These are phyloP conservation scores for Chelonia mydas DNA, from an alignment of 2,797 vertebrate genomes.

Conservation along the genomic window DNA sequence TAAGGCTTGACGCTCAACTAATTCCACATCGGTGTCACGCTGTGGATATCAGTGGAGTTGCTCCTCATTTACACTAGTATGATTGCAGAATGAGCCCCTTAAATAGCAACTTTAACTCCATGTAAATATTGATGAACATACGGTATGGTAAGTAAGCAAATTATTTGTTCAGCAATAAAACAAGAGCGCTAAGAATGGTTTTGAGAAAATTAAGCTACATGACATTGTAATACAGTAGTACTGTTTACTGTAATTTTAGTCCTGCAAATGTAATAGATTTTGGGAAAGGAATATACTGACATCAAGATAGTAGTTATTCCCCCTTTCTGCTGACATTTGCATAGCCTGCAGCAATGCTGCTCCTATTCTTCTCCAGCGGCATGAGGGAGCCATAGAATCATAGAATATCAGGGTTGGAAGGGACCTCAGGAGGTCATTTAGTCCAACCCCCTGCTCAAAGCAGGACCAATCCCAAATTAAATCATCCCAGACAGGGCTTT, in stretches of 20 bases:
- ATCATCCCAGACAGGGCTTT: too few species aligned
- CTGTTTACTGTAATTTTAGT: conserved; percentile 42
- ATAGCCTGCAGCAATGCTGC: neutral
- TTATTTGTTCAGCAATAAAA: conserved; percentile 40
- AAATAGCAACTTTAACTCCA: conserved; percentile 47
- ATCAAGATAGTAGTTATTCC: too few species aligned
- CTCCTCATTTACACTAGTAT: neutral
- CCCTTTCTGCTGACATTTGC: neutral
- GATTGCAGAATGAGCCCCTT: conserved; percentile 41
- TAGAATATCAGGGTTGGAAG: too few species aligned
- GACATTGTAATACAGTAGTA: conserved; percentile 7
- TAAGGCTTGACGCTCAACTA: conserved; percentile 20
- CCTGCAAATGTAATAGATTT: neutral
- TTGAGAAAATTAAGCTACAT: conserved; percentile 49
- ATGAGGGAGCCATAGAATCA: neutral
- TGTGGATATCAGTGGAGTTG: neutral
- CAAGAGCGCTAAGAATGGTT: neutral
- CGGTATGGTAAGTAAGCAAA: conserved; percentile 10
- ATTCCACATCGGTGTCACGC: neutral
- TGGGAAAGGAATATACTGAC: too few species aligned
- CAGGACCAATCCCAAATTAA: too few species aligned
- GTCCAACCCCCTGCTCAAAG: too few species aligned
- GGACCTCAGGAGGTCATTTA: too few species aligned
- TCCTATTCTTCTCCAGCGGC: neutral
- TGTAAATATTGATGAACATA: conserved; percentile 27